Evolutionary conservation across 2,888 invertebrate genomes (phyloP).

Genomic region (Cataglyphis rosenhaueri): DNA sequence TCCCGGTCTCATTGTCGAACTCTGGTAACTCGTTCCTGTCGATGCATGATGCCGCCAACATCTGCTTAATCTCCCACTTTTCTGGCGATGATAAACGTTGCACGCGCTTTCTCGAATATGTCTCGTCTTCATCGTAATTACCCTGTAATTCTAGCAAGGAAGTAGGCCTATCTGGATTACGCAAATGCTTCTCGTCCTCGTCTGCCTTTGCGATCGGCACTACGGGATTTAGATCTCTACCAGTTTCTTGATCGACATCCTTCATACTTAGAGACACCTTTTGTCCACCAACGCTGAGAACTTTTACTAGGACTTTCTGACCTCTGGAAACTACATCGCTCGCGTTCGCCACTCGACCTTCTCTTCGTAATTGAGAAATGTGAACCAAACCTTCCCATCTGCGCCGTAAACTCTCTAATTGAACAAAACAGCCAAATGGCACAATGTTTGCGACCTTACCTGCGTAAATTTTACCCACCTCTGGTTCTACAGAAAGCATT

Average conservation of each 20-base stretch:
- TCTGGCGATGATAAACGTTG: constrained; percentile 98
- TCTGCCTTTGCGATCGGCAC: constrained; percentile 88
- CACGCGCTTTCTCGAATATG: constrained; percentile 93
- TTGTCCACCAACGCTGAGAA: constrained; percentile 96
- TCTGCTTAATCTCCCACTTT: constrained; percentile 98
- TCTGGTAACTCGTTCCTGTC: constrained; percentile 95
- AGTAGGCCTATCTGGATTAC: constrained; percentile 97
- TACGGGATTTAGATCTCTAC: constrained; percentile 96
- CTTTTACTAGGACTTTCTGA: constrained; percentile 95
- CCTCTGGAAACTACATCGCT: constrained; percentile 97
- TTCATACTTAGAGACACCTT: constrained; percentile 96
- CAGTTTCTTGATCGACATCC: constrained; percentile 98
- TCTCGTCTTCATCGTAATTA: constrained; percentile 91
- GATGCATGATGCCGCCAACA: constrained; percentile 83
- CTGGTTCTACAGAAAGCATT: constrained; percentile 90
- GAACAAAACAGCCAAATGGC: constrained; percentile 99
- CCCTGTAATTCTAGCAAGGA: constrained; percentile 86
- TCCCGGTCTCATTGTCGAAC: constrained; percentile 98
- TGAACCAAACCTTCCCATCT: constrained; percentile 98
- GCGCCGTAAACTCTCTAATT: constrained; percentile 95
- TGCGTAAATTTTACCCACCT: constrained; percentile 94
- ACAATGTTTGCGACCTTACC: constrained; percentile 98
- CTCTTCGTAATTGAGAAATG: constrained; percentile 96
- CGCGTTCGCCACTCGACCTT: constrained; percentile 97
- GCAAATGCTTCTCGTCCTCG: constrained; percentile 89